Conservation (phyloP, 2,888 invertebrate genomes). For the Anoplius nigerrimus region DNA sequence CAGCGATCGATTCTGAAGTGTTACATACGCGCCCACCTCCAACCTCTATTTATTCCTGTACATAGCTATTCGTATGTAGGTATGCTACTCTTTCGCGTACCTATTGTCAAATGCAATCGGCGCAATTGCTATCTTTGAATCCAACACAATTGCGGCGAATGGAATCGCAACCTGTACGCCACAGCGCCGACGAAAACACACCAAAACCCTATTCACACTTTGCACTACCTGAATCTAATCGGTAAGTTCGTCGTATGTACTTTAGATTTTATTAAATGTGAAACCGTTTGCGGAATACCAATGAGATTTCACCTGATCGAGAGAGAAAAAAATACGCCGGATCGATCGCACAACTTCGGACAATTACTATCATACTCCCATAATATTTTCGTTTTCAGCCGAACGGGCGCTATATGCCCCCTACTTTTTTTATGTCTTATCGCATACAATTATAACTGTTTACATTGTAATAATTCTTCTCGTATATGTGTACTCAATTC, state of each 20-base stretch:
- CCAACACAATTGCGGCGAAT: background rate
- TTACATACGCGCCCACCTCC: background rate
- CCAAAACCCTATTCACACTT: no score
- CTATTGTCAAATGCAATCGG: background rate
- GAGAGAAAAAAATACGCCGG: no score
- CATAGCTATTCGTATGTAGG: conserved; percentile 20
- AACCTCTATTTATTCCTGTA: conserved; percentile 28
- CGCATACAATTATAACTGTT: background rate
- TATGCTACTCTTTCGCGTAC: background rate
- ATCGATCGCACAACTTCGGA: no score
- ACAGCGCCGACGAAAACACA: no score
- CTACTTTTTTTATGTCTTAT: conserved; percentile 18
- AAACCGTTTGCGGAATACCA: no score
- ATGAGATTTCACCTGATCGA: no score
- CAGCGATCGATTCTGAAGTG: background rate
- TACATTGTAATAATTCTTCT: conserved; percentile 12
- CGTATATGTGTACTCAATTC: conserved; percentile 18
- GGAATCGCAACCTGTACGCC: background rate
- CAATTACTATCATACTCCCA: conserved; percentile 10
- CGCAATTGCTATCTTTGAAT: conserved; percentile 8
- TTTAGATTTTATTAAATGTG: no score
- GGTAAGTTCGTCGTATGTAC: no score
- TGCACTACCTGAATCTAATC: no score
- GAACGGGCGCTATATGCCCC: conserved; percentile 18
- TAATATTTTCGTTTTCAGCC: conserved; percentile 23